Evolutionary conservation across 2,888 invertebrate genomes (phyloP).

Genomic region (Dusona sp.): DNA sequence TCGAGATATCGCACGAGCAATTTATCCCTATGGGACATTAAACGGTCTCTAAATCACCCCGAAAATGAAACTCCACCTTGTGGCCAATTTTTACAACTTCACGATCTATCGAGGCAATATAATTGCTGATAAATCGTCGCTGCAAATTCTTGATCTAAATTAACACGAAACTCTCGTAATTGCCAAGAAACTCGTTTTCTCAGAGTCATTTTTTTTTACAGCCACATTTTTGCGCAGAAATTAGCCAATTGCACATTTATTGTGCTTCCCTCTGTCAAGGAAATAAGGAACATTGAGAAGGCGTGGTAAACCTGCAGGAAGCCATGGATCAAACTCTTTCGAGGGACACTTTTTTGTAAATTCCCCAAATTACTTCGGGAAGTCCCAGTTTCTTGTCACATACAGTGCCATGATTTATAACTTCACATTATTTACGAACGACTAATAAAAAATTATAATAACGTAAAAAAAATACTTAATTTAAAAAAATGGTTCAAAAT

Average conservation of each 20-base stretch:
- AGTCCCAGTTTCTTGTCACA: background rate
- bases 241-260: background rate
- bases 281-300: constrained; percentile 81
- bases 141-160: background rate
- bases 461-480: background rate
- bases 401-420: background rate
- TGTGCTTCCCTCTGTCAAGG: background rate
- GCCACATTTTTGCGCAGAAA: background rate
- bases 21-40: constrained; percentile 76
- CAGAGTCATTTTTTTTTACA: background rate
- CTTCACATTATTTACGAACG: background rate
- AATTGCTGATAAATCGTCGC: background rate
- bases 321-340: constrained; percentile 82
- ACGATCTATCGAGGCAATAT: constrained; percentile 1
- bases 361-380: constrained; percentile 2
- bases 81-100: background rate
- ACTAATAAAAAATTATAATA: too few species aligned
- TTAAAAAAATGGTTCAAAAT: background rate
- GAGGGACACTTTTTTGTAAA: constrained; percentile 40
- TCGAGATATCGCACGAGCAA: constrained; percentile 50
- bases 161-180: background rate
- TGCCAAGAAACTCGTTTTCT: background rate
- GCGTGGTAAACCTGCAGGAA: constrained; percentile 82
- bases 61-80: background rate
- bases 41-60: constrained; percentile 75